Evolutionary conservation across 2,888 invertebrate species (phyloP).

Genomic region (Scaptomyza polygonia): DNA sequence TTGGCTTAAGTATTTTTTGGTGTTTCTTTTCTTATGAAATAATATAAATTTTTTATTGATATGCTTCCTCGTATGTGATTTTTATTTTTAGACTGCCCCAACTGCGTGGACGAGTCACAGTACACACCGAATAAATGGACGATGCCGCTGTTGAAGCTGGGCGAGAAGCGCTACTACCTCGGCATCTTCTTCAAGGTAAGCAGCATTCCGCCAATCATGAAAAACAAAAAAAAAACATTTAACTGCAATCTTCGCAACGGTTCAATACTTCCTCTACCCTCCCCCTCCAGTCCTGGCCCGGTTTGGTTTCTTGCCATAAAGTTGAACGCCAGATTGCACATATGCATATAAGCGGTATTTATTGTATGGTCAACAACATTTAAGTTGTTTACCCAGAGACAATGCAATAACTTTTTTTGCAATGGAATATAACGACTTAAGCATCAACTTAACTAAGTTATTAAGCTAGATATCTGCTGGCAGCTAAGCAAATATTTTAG

Average conservation of each 20-base stretch:
- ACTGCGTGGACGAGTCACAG: constrained; percentile 91
- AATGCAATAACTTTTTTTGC: background rate
- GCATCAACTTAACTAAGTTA: background rate
- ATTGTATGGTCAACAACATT: constrained; percentile 13
- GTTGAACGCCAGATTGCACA: constrained; percentile 45
- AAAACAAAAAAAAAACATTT: constrained; percentile 18
- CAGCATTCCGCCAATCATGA: constrained; percentile 69
- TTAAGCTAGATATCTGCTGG: background rate
- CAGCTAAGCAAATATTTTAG: background rate
- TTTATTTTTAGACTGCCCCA: constrained; percentile 89
- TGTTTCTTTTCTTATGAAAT: background rate
- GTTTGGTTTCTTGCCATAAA: constrained; percentile 22
- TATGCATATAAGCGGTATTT: constrained; percentile 28
- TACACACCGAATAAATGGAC: constrained; percentile 91
- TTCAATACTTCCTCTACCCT: constrained; percentile 25
- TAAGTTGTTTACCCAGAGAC: constrained; percentile 25
- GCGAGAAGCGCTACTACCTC: constrained; percentile 94
- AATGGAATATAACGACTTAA: background rate
- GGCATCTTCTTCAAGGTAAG: constrained; percentile 97
- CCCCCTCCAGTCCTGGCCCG: constrained; percentile 12
- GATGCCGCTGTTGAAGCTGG: constrained; percentile 94
- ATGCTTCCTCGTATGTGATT: constrained; percentile 18
- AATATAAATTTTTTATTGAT: constrained; percentile 8
- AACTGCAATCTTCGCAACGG: constrained; percentile 55
- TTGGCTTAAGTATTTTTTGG: constrained; percentile 5